Evolutionary conservation across 1,140 invertebrate species (phyloP), one percentile per base, ranked within the genome.

Genomic region (Drosophila arawakana): DNA sequence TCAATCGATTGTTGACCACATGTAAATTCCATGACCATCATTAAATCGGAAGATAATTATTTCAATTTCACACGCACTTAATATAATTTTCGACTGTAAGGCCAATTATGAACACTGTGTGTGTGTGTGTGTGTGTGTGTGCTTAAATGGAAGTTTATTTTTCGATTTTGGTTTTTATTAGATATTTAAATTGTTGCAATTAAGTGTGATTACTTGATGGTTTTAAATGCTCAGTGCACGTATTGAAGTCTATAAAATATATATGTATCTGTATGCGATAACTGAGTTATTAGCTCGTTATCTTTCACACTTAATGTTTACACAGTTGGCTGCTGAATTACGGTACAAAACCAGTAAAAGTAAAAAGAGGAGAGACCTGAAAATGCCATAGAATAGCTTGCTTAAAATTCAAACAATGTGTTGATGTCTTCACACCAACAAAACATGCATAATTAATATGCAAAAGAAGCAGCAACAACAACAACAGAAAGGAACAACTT

Each of bases 391-490:
- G 50, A 46, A 55, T 41, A 44, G 70, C 78, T 78, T 85, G 81
- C 76, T 85, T 85, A 79, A 89, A 81, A 84, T 84, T 90, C 85
- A 84, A 89, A 89, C 84, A 89, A 89, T 90, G 89, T 91, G 89
- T 91, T 91, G 84, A 91, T 85, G 89, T 76, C 78, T 91, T 91
- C 89, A 91, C 89, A 91, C 89, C 88, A 77, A 85, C 74, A 88
- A 89, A 88, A 91, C 83, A 91, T 91, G 89, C 89, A 91, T 91
- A 91, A 91, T 91, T 91, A 91, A 91, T 91, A 91, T 91, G 89
- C 88, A 89, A 89, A 84, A 90, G 77, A 71, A 77, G 69, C 63
- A 85, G 78, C 70, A 88, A 59, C 60, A 44, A 21, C 55, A 30
- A 13, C 13, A 44, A 50, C 21, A 15, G 63, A 37, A 69, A 80